Evolutionary conservation across 2,113 vertebrate species (phyloP).

Genomic region (Sterrhoptilus dennistouni): DNA sequence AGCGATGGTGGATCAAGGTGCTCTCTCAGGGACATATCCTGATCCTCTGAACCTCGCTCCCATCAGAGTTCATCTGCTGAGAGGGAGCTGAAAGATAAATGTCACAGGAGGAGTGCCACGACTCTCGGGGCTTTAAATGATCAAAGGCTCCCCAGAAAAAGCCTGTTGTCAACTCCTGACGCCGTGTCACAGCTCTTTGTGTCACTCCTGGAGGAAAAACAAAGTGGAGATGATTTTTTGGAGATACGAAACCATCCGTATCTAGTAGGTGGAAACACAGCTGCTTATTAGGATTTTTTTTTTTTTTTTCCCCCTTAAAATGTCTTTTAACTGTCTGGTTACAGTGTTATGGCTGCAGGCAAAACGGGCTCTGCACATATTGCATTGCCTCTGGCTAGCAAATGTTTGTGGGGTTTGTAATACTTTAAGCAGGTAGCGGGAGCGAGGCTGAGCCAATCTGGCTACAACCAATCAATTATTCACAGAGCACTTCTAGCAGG

Average conservation of each 20-base stretch:
- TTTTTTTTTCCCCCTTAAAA: background rate
- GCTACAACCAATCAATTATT: conserved; percentile 48
- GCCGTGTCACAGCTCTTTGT: conserved; percentile 3
- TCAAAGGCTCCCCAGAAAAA: conserved; percentile 16
- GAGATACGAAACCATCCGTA: conserved; percentile 21
- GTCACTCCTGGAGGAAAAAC: conserved; percentile 26
- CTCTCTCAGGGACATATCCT: background rate
- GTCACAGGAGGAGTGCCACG: background rate
- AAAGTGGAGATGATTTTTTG: conserved; percentile 22
- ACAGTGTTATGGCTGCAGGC: conserved; percentile 26
- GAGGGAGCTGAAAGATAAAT: background rate
- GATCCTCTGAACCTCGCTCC: background rate
- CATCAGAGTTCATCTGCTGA: background rate
- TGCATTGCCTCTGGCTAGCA: conserved; percentile 63
- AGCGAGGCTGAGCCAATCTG: conserved; percentile 42
- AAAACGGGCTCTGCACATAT: background rate
- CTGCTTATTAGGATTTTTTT: conserved; percentile 11
- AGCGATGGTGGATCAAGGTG: background rate
- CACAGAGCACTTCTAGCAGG: background rate
- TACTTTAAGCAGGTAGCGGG: conserved; percentile 55
- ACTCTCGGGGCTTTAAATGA: background rate
- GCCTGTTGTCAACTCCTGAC: conserved; percentile 12
- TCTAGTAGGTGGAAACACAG: background rate
- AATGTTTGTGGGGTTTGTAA: conserved; percentile 43
- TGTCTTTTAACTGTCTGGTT: conserved; percentile 25